phyloP scores from a whole-genome alignment of 2,797 vertebrate genomes.

The Octomys mimax region DNA sequence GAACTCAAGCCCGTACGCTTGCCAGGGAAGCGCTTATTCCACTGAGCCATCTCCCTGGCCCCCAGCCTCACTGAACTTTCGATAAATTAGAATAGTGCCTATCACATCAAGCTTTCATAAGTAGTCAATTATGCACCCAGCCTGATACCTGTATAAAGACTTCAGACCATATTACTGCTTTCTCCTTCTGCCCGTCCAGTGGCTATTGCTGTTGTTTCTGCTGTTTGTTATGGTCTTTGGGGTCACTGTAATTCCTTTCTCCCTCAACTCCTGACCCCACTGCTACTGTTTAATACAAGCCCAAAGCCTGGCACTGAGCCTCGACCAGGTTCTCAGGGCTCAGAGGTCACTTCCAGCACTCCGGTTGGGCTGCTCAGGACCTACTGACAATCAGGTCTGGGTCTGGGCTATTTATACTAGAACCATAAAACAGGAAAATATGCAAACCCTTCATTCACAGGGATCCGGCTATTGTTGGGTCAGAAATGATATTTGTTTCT shows the following conservation, averaged over 20 bases:
- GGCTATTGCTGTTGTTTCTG: slow-evolving; percentile 53
- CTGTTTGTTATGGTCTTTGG: slow-evolving; percentile 35
- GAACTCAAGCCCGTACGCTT: too few species aligned
- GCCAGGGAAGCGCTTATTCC: too few species aligned
- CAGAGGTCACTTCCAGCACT: slow-evolving; percentile 91
- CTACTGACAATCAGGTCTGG: slow-evolving; percentile 92
- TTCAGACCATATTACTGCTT: neutral
- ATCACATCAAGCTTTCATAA: neutral
- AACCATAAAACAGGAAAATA: slow-evolving; percentile 96
- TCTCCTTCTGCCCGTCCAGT: neutral
- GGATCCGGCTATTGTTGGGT: slow-evolving; percentile 96
- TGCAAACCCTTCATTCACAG: slow-evolving; percentile 94
- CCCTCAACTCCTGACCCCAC: slow-evolving; percentile 83
- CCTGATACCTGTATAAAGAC: slow-evolving; percentile 35
- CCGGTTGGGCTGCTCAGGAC: slow-evolving; percentile 89
- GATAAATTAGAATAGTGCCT: slow-evolving; percentile 21
- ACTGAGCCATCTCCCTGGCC: too few species aligned
- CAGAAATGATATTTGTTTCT: slow-evolving; percentile 90
- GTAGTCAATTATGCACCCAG: neutral
- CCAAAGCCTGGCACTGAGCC: slow-evolving; percentile 90
- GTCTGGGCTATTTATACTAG: slow-evolving; percentile 95
- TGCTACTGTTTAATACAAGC: slow-evolving; percentile 88
- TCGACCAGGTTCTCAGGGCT: slow-evolving; percentile 90
- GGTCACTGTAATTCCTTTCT: slow-evolving; percentile 75
- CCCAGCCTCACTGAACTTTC: too few species aligned